Evolutionary conservation across 2,113 vertebrate genomes (phyloP).

Genomic region (Tenrec ecaudatus): DNA sequence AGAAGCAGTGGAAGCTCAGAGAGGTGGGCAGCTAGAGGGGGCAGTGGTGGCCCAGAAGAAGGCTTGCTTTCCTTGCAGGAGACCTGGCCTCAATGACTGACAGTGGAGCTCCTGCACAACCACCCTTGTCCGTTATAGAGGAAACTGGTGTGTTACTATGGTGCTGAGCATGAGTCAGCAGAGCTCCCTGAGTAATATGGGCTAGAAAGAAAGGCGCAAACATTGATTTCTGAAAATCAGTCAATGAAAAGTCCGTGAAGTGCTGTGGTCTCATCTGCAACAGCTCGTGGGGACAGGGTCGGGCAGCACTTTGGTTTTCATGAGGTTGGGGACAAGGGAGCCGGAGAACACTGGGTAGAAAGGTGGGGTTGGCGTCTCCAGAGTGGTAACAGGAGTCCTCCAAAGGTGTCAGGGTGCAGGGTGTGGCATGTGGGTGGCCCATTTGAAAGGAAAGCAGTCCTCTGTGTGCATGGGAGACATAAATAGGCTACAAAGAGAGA

Average conservation of each 20-base stretch:
- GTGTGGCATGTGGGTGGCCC: neutral
- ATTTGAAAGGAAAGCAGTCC: neutral
- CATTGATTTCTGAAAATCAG: neutral
- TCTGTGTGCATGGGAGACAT: neutral
- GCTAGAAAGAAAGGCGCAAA: neutral
- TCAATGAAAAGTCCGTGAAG: neutral
- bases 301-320: neutral
- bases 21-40: rapidly evolving
- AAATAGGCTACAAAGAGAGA: rapidly evolving
- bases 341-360: neutral
- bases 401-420: neutral
- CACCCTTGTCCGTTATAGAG: neutral
- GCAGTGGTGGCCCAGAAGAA: neutral
- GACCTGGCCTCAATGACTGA: neutral
- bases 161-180: neutral
- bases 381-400: rapidly evolving
- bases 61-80: neutral
- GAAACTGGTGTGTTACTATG: neutral
- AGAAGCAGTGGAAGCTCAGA: rapidly evolving
- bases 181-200: neutral
- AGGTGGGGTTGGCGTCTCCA: rapidly evolving
- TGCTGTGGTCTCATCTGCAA: neutral
- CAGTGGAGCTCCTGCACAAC: neutral
- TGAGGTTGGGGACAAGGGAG: neutral
- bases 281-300: neutral